Evolutionary conservation across 1,140 invertebrate species (phyloP).

Genomic region (Psilanteris sp.): DNA sequence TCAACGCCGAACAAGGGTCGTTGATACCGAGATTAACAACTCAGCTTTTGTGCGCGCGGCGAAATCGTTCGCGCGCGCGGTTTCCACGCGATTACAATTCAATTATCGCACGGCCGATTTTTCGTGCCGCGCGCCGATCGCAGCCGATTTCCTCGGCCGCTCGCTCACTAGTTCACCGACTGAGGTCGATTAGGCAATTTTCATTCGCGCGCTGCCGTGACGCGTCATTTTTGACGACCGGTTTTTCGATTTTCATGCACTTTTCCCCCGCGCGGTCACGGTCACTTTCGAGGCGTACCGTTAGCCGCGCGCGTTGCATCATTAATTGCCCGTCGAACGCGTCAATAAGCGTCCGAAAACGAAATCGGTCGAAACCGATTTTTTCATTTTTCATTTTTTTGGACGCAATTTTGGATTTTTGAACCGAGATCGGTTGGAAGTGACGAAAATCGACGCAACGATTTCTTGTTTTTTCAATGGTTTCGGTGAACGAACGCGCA

Average conservation of each 20-base stretch:
- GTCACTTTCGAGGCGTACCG: constrained; percentile 20
- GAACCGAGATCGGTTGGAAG: too few species aligned
- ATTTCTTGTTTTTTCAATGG: too few species aligned
- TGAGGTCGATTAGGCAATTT: constrained; percentile 20
- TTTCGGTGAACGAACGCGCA: too few species aligned
- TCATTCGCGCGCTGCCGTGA: constrained; percentile 1
- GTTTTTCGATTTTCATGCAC: constrained; percentile 16
- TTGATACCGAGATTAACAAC: constrained; percentile 62
- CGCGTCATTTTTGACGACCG: constrained; percentile 9
- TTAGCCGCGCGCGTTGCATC: constrained; percentile 2
- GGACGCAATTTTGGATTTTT: too few species aligned
- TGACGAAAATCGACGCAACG: too few species aligned
- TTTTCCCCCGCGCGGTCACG: constrained; percentile 17
- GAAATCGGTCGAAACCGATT: too few species aligned
- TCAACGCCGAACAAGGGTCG: constrained; percentile 56
- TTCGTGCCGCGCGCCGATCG: not conserved
- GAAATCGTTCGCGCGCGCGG: constrained; percentile 35
- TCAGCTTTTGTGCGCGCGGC: constrained; percentile 11
- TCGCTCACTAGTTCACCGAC: constrained; percentile 21
- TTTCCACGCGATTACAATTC: constrained; percentile 29
- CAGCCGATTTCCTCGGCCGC: too few species aligned
- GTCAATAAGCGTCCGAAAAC: too few species aligned
- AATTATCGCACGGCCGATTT: constrained; percentile 4
- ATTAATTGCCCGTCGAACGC: too few species aligned
- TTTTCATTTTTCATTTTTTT: too few species aligned